phyloP scores from a whole-genome alignment of 2,888 invertebrate species.

The Chydorus sphaericus region DNA sequence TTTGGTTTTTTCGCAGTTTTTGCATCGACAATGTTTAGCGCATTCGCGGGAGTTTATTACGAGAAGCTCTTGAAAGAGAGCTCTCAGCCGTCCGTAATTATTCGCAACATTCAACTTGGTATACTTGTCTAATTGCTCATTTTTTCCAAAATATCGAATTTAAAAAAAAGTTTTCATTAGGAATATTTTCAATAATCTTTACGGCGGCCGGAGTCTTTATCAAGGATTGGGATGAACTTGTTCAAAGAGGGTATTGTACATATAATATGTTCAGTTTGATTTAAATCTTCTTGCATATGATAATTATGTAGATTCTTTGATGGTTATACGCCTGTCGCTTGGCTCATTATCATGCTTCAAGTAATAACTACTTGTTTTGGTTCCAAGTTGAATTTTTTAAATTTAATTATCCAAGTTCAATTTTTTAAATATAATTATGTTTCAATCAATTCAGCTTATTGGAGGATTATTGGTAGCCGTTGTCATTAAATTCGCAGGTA shows the following conservation, averaged over 20 bases:
- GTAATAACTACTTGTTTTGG: slow-evolving; percentile 21
- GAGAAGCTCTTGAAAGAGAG: slow-evolving; percentile 36
- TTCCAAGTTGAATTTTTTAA: neutral
- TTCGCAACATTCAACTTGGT: slow-evolving; percentile 36
- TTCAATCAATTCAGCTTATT: slow-evolving; percentile 33
- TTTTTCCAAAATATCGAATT: neutral
- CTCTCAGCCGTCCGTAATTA: slow-evolving; percentile 31
- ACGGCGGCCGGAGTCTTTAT: slow-evolving; percentile 28
- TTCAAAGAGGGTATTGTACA: slow-evolving; percentile 30
- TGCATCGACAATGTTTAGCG: slow-evolving; percentile 34
- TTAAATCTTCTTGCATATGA: no score
- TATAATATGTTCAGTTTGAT: no score
- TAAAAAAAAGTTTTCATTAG: slow-evolving; percentile 22
- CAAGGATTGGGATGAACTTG: slow-evolving; percentile 30
- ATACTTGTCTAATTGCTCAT: slow-evolving; percentile 13
- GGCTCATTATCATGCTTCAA: slow-evolving; percentile 33
- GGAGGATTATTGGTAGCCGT: slow-evolving; percentile 36
- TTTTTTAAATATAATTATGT: no score
- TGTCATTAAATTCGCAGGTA: slow-evolving; percentile 36
- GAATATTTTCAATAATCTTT: slow-evolving; percentile 32
- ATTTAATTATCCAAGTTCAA: no score
- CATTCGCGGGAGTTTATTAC: slow-evolving; percentile 39
- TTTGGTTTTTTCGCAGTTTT: slow-evolving; percentile 33
- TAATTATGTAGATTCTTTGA: no score
- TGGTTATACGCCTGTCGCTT: slow-evolving; percentile 33